A percentile compares a stretch with the other conserved stretches of the same genome.
Evolutionary conservation across 92 coral and sea anemone species (phyloP).

Genomic region (Pocillopora meandrina): DNA sequence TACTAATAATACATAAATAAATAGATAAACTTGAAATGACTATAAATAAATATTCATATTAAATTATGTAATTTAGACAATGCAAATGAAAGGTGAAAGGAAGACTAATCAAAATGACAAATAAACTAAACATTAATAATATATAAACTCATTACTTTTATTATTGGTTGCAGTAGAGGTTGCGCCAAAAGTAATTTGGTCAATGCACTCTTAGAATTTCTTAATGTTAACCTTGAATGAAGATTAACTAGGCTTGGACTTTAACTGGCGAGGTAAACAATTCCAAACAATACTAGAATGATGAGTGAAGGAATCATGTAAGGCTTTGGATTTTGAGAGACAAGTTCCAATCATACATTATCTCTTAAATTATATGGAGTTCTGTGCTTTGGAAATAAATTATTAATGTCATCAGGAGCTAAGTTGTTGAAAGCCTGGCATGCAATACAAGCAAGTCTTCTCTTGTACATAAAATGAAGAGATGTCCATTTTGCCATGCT

Average conservation of each 20-base stretch:
- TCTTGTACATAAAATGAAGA: conserved; percentile 20
- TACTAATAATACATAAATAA: too few relatives aligned
- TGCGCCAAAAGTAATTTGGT: too few relatives aligned
- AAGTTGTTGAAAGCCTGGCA: conserved; percentile 15
- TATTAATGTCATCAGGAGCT: conserved; percentile 9
- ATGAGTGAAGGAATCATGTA: conserved; percentile 18
- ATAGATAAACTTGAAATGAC: too few relatives aligned
- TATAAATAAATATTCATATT: too few relatives aligned
- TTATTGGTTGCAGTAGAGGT: too few relatives aligned
- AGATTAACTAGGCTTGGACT: background rate
- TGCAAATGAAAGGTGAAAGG: too few relatives aligned
- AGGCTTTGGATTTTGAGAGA: background rate
- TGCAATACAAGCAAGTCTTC: conserved; percentile 28
- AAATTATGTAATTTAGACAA: too few relatives aligned
- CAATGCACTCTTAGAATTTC: too few relatives aligned
- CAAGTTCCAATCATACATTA: background rate
- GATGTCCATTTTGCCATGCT: conserved; percentile 25
- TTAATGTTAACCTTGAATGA: too few relatives aligned
- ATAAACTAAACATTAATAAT: too few relatives aligned
- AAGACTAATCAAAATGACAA: too few relatives aligned
- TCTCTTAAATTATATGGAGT: conserved; percentile 4
- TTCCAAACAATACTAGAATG: conserved; percentile 12
- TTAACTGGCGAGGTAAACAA: background rate
- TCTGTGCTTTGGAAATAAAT: conserved; percentile 17
- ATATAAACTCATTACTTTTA: too few relatives aligned